Conservation (phyloP, 2,797 vertebrate species). For the Australoheros facetus region DNA sequence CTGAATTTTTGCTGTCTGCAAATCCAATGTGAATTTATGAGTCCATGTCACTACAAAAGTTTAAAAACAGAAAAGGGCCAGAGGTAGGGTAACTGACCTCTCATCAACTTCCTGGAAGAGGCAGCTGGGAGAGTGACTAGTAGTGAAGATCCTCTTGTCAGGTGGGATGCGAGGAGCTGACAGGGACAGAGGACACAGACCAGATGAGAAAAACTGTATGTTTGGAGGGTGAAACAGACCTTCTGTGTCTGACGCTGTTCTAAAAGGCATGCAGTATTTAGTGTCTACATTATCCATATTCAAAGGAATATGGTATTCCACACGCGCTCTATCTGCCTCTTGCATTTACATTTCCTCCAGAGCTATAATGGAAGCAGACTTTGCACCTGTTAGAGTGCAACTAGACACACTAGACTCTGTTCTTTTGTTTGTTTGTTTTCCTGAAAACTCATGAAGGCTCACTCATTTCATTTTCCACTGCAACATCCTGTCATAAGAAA, state of each 20-base stretch:
- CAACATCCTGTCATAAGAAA: neutral
- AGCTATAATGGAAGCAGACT: neutral
- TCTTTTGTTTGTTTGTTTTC: neutral
- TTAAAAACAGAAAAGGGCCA: neutral
- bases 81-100: conserved; percentile 77
- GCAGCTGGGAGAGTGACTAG: conserved; percentile 93
- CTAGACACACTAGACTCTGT: neutral
- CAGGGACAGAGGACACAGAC: conserved; percentile 14
- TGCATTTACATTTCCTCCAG: neutral
- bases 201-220: neutral
- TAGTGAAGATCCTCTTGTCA: conserved; percentile 95
- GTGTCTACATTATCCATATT: conserved; percentile 14
- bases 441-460: neutral
- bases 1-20: neutral
- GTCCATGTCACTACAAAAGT: neutral
- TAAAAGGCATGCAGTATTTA: neutral
- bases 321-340: neutral
- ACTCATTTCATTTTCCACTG: neutral
- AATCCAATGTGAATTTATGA: neutral
- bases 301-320: conserved; percentile 5
- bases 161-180: conserved; percentile 90
- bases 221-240: neutral
- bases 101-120: conserved; percentile 96
- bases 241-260: neutral
- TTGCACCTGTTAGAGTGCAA: neutral